Conservation (phyloP, 2,797 vertebrate genomes). For the Sebastes iracundus region DNA sequence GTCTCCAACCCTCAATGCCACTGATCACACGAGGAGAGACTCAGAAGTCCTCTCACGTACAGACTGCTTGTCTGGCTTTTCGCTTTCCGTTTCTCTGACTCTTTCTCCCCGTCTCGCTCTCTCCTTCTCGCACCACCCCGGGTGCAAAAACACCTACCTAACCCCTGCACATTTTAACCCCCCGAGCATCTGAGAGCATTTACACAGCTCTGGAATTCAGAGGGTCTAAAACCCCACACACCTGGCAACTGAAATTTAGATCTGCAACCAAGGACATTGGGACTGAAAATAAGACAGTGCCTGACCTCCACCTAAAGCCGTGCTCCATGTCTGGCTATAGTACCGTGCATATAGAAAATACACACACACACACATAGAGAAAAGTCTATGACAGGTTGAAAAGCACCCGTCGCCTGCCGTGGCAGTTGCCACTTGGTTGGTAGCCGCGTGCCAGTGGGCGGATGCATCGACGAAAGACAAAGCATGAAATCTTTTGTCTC, state of each 20-base stretch:
- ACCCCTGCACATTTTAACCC: constrained; percentile 23
- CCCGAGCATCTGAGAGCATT: constrained; percentile 71
- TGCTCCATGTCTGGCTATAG: not conserved
- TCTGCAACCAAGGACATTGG: constrained; percentile 60
- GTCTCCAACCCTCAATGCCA: constrained; percentile 37
- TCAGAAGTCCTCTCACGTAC: constrained; percentile 11
- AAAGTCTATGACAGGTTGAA: constrained; percentile 39
- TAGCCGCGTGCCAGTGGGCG: constrained; percentile 50
- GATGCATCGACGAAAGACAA: constrained; percentile 48
- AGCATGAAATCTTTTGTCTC: constrained; percentile 57
- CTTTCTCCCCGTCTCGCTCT: not conserved
- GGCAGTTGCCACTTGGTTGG: constrained; percentile 41
- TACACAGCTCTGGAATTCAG: constrained; percentile 57
- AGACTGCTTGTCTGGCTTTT: constrained; percentile 29
- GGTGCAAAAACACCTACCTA: constrained; percentile 27
- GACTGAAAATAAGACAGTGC: constrained; percentile 46
- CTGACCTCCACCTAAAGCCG: constrained; percentile 30
- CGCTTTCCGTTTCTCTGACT: constrained; percentile 16
- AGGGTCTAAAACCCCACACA: constrained; percentile 58
- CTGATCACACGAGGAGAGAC: constrained; percentile 32
- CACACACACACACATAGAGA: not conserved
- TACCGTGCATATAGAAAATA: not conserved
- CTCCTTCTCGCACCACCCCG: not conserved
- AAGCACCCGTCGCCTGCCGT: not conserved
- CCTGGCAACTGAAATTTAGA: constrained; percentile 65